Conservation (phyloP, 2,797 vertebrate genomes). For the Acestrorhynchus altus region DNA sequence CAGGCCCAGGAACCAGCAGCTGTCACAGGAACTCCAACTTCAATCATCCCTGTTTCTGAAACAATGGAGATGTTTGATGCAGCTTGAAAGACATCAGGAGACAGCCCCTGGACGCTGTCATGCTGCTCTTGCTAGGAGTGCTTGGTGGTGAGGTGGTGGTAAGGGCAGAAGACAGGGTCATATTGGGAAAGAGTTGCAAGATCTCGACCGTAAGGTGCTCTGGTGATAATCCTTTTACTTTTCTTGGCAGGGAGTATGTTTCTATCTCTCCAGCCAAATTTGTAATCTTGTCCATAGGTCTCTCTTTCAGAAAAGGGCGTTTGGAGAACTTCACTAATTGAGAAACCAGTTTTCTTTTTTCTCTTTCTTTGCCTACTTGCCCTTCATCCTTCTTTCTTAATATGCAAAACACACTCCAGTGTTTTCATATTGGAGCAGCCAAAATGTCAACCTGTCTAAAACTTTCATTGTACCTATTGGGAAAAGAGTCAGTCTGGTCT, state of each 20-base stretch:
- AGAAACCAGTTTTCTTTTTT: not conserved
- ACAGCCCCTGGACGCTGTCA: not conserved
- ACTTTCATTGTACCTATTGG: not conserved
- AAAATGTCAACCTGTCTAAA: constrained; percentile 18
- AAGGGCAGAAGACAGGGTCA: not conserved
- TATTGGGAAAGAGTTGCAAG: not conserved
- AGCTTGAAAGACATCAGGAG: constrained; percentile 7
- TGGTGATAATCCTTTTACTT: not conserved
- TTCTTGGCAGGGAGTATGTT: not conserved
- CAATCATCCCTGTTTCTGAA: constrained; percentile 39
- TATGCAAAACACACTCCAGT: not conserved
- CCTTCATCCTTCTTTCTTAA: not conserved
- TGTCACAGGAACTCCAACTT: constrained; percentile 37
- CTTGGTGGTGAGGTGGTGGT: not conserved
- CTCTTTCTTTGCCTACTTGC: constrained; percentile 1
- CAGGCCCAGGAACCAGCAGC: constrained; percentile 29
- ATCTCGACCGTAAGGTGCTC: not conserved
- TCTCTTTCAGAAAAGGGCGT: constrained; percentile 14
- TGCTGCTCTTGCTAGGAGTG: not conserved
- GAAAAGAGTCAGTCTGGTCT: not conserved
- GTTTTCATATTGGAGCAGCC: not conserved
- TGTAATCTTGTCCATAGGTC: constrained; percentile 5
- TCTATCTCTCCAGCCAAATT: constrained; percentile 11
- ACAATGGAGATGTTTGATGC: constrained; percentile 12
- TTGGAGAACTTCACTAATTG: constrained; percentile 29